Evolutionary conservation across 2,797 vertebrate species (phyloP), one percentile per base, ranked within the genome.

Genomic region (Octomys mimax): DNA sequence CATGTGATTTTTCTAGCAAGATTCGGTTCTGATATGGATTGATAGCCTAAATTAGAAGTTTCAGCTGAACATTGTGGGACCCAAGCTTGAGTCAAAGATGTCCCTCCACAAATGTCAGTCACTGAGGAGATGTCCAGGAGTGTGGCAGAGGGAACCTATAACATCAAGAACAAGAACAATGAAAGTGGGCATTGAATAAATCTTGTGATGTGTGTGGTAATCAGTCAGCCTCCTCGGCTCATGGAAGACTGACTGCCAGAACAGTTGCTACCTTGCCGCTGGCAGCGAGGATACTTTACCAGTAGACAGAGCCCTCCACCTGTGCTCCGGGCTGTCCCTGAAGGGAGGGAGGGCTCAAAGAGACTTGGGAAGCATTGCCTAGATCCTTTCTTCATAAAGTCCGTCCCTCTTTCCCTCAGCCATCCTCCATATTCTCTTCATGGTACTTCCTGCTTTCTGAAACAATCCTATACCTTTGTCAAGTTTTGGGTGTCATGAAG

Each of bases 1-100:
- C 90, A 96, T 93, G 71, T 95, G 59, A 90, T 97, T 98, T 42
- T 98, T 93, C 94, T 98, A 93, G 64, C 94, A 95, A 97, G 95
- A 97, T 97, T 97, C 96, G 89, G 89, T 97, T 91, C 81, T 96
- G 96, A 94, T 92, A 92, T 77, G 88, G 75, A 95, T 94, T 92
- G 93, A 97, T 95, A 92, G 46, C 75, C 62, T 97, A 96, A 87
- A 94, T 75, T 79, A 68, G 93, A 81, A 88, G 42, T 36, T 89
- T 49, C 81, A 64, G 90, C 70, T 85, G 87, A 92, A 70, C 70
- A 87, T 11, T 64, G 54, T 64, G 28, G 36, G 70, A 94, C 70
- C 21, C 89, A 94, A 95, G 70, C 24, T 31, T 79, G 78, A 89
- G 61, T 84, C 75, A 68, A 84, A 95, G 73, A 75, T 26, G 57